Conservation (phyloP, 2,113 vertebrate species). For the Poeciliopsis occidentalis region DNA sequence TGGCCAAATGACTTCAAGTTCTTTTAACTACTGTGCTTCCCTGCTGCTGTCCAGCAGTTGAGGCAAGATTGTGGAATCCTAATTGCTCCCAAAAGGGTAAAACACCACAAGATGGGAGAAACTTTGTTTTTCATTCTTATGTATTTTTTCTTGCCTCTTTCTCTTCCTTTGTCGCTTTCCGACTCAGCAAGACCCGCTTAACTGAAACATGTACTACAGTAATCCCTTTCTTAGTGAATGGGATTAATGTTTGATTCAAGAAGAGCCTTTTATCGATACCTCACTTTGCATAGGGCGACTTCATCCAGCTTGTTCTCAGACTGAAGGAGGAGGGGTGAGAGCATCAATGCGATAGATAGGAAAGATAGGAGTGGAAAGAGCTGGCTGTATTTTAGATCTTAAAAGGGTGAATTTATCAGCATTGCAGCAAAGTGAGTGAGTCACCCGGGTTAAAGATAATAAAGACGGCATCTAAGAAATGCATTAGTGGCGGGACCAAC, state of each 20-base stretch:
- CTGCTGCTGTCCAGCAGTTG: slow-evolving; percentile 8
- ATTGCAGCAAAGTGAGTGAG: slow-evolving; percentile 5
- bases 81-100: slow-evolving; percentile 25
- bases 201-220: slow-evolving; percentile 64
- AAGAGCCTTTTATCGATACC: slow-evolving; percentile 58
- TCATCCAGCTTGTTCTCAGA: slow-evolving; percentile 22
- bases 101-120: slow-evolving; percentile 13
- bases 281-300: slow-evolving; percentile 20
- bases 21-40: slow-evolving; percentile 11
- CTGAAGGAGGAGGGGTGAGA: slow-evolving; percentile 4
- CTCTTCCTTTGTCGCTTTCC: not conserved
- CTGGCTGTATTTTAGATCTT: not conserved
- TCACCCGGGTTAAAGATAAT: slow-evolving; percentile 6
- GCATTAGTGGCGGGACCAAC: not conserved
- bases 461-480: not conserved
- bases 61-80: slow-evolving; percentile 9
- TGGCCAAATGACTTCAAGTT: slow-evolving; percentile 30
- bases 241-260: slow-evolving; percentile 69
- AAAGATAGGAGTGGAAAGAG: slow-evolving; percentile 7
- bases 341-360: slow-evolving; percentile 7
- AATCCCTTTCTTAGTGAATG: slow-evolving; percentile 60
- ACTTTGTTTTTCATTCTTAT: not conserved
- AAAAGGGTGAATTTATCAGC: not conserved
- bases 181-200: slow-evolving; percentile 44
- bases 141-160: not conserved